Conservation (phyloP, 2,113 vertebrate genomes). For the Syngnathoides biaculeatus region DNA sequence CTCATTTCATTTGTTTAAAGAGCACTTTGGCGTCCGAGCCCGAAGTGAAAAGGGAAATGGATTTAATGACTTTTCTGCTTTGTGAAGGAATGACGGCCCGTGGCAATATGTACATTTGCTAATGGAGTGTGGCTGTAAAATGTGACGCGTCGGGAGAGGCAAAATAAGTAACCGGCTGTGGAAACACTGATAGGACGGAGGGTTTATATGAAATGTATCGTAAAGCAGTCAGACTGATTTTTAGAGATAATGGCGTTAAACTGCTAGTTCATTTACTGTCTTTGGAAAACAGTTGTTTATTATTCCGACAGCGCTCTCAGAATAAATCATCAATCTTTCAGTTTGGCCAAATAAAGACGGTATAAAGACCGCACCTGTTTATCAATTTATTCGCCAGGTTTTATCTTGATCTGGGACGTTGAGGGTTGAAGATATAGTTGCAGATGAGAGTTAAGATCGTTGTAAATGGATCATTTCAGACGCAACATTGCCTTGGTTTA, state of each 20-base stretch:
- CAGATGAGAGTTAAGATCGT: too few relatives aligned
- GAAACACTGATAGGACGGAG: slow-evolving; percentile 58
- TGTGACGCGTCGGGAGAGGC: slow-evolving; percentile 45
- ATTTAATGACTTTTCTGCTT: slow-evolving; percentile 59
- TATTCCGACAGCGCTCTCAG: background rate
- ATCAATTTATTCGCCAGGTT: too few relatives aligned
- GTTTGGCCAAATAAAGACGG: background rate
- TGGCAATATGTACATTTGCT: slow-evolving; percentile 63
- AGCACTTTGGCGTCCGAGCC: slow-evolving; percentile 54
- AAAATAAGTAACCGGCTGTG: slow-evolving; percentile 59
- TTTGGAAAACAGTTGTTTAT: background rate
- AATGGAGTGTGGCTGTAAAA: slow-evolving; percentile 65
- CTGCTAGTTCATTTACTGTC: slow-evolving; percentile 3
- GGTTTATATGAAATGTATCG: slow-evolving; percentile 36
- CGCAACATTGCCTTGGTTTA: background rate
- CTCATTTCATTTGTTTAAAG: slow-evolving; percentile 60
- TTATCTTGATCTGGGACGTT: background rate
- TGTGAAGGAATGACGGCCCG: slow-evolving; percentile 50
- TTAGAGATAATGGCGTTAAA: slow-evolving; percentile 33
- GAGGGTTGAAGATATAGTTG: background rate
- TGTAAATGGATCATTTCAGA: background rate
- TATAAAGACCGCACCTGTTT: background rate
- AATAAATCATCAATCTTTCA: background rate
- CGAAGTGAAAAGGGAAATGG: slow-evolving; percentile 42
- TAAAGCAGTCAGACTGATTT: slow-evolving; percentile 26